phyloP scores from a whole-genome alignment of 2,888 invertebrate genomes.

The Resseliella maxima region DNA sequence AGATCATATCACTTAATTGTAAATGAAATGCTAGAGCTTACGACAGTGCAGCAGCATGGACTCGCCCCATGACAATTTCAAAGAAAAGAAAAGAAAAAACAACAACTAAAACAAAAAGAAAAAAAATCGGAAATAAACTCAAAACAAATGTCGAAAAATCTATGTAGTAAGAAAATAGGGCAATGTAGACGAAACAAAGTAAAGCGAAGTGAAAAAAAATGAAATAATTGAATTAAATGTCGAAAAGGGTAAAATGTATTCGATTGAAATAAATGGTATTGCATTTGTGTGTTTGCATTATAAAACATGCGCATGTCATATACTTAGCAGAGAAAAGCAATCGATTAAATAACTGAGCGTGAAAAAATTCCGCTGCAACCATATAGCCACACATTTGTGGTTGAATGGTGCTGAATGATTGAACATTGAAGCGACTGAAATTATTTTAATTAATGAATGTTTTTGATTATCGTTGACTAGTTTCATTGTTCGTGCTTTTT shows the following conservation, averaged over 20 bases:
- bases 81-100: background rate
- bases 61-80: background rate
- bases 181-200: background rate
- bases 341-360: background rate
- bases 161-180: too few relatives aligned
- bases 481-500: background rate
- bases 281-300: background rate
- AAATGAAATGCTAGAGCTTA: background rate
- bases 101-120: background rate
- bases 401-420: background rate
- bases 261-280: background rate
- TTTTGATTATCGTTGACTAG: background rate
- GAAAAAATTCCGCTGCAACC: background rate
- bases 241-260: constrained; percentile 21
- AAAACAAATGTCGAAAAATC: background rate
- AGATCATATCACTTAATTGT: constrained; percentile 8
- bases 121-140: background rate
- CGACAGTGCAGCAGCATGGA: background rate
- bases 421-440: background rate
- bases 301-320: constrained; percentile 34
- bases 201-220: background rate
- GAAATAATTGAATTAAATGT: background rate
- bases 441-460: background rate
- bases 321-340: background rate
- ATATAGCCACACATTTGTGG: background rate